Conservation (phyloP, 2,797 vertebrate genomes). For the Falco novaeseelandiae region DNA sequence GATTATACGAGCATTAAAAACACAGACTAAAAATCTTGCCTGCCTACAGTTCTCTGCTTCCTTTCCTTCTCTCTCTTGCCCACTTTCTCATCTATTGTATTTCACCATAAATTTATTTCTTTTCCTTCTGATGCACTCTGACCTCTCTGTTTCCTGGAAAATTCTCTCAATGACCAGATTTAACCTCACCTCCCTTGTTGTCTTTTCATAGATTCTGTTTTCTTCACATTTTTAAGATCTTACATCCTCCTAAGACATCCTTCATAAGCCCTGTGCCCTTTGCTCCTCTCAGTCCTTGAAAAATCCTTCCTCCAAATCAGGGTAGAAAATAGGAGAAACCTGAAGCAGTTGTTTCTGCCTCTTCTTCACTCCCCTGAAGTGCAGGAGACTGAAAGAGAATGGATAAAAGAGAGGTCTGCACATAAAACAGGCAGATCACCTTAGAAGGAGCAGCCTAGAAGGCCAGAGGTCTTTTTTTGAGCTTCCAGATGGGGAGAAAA, state of each 20-base stretch:
- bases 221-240: not conserved
- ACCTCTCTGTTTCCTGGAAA: not conserved
- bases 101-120: not conserved
- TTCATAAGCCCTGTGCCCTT: not conserved
- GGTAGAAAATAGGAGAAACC: not conserved
- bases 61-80: not conserved
- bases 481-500: not conserved
- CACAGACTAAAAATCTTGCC: not conserved
- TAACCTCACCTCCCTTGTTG: not conserved
- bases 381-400: not conserved
- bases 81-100: not conserved
- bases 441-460: not conserved
- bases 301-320: not conserved
- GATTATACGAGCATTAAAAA: not conserved
- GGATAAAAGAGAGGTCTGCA: not conserved
- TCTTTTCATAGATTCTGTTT: not conserved
- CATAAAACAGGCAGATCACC: not conserved
- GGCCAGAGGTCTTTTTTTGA: not conserved
- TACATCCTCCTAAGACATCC: not conserved
- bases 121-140: not conserved
- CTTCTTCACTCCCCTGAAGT: not conserved
- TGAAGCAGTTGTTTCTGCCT: not conserved
- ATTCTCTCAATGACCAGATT: accelerated
- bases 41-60: not conserved
- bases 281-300: not conserved